phyloP scores from a whole-genome alignment of 2,888 invertebrate genomes.

The Scrobipalpa costella region DNA sequence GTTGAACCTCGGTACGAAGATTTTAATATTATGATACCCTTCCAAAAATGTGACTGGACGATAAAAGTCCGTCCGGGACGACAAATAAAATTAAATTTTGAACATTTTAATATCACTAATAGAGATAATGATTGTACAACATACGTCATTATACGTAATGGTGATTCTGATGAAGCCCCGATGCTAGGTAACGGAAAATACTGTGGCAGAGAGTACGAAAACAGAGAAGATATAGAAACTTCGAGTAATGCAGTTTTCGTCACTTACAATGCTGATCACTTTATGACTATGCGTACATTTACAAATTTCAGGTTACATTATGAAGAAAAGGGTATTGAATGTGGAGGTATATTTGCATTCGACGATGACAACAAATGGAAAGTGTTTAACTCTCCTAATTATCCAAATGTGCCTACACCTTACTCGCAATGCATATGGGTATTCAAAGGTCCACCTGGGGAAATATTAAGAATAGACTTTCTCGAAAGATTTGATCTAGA shows the following conservation, averaged over 20 bases:
- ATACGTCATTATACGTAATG: constrained; percentile 85
- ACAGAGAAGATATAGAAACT: constrained; percentile 73
- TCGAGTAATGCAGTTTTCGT: constrained; percentile 81
- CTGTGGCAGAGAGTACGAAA: constrained; percentile 79
- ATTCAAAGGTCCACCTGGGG: constrained; percentile 86
- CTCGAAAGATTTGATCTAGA: constrained; percentile 86
- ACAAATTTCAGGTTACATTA: constrained; percentile 74
- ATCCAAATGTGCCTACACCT: constrained; percentile 88
- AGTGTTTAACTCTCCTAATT: constrained; percentile 84
- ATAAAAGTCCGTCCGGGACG: constrained; percentile 87
- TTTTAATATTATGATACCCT: constrained; percentile 28
- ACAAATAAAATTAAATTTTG: constrained; percentile 84
- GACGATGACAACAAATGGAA: constrained; percentile 68
- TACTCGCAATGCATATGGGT: constrained; percentile 92
- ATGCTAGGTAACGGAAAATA: constrained; percentile 87
- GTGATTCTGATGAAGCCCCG: constrained; percentile 86
- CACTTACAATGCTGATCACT: constrained; percentile 40
- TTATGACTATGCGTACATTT: constrained; percentile 32
- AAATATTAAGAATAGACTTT: constrained; percentile 88
- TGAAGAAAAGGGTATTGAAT: constrained; percentile 83
- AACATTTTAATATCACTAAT: constrained; percentile 81
- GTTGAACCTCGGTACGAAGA: constrained; percentile 61
- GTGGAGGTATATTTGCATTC: constrained; percentile 85
- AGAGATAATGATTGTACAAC: constrained; percentile 52
- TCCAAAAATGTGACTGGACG: constrained; percentile 86